These are phyloP conservation scores for Danio tinwini DNA, from an alignment of 2,797 vertebrate species.

Conservation along the genomic window DNA sequence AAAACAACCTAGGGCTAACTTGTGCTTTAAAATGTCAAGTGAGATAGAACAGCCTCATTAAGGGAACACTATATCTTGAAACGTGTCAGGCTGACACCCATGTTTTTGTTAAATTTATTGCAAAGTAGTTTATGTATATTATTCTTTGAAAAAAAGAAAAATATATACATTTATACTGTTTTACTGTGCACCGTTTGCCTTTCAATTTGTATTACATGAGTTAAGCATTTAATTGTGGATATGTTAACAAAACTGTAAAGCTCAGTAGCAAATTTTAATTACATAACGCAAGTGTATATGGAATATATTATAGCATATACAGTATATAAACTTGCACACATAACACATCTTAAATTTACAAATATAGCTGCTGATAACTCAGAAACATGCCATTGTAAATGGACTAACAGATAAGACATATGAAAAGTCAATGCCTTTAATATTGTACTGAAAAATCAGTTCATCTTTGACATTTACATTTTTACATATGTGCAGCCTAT, in stretches of 20 bases:
- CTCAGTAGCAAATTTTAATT: too few relatives aligned
- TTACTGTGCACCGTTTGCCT: too few relatives aligned
- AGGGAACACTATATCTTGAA: neutral
- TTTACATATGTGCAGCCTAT: neutral
- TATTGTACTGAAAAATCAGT: neutral
- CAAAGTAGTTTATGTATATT: too few relatives aligned
- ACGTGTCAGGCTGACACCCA: neutral
- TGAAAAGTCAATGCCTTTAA: neutral
- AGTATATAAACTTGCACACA: neutral
- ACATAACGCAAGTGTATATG: too few relatives aligned
- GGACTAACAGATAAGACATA: neutral
- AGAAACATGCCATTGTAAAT: neutral
- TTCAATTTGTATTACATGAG: too few relatives aligned
- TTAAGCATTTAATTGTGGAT: too few relatives aligned
- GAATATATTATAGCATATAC: too few relatives aligned
- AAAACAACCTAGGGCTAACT: neutral
- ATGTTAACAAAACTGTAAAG: too few relatives aligned
- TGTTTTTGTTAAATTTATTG: neutral
- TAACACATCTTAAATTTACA: neutral
- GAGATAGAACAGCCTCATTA: neutral
- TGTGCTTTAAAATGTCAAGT: slow-evolving; percentile 11
- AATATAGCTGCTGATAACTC: neutral
- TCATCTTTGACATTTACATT: neutral
- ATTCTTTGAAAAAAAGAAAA: too few relatives aligned
- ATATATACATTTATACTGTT: too few relatives aligned